Evolutionary conservation across 2,888 invertebrate species (phyloP), one percentile per base, ranked within the genome.

Genomic region (Galeruca laticollis): DNA sequence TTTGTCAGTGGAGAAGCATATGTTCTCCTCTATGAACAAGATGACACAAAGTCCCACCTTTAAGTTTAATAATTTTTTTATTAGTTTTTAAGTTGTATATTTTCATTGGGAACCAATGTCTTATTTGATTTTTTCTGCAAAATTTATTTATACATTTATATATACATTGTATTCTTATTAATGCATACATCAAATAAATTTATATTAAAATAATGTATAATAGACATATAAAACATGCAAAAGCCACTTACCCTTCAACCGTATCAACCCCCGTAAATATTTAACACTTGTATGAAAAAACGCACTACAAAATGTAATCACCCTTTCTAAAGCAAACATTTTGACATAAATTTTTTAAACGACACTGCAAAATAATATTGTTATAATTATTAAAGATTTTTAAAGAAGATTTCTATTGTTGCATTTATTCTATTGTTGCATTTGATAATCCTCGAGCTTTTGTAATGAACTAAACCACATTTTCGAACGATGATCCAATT

Each of bases 291-390:
- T 60, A 18, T 18, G 18, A n/a, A 66, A 37, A 15, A 66, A 18
- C 8, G 15, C 65, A 59, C 65, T 66, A 37, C 59, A 66, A 8
- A 35, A 26, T 11, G 40, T 15, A 15, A 51, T 13, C 13, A 66
- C 49, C 10, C 37, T 57, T 59, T 66, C 10, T 4, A 59, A 56
- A 6, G 9, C n/a, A 37, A 59, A 56, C 65, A 66, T 66, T 66
- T 37, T 66, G n/a, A 35, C 13, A 49, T 15, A 18, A 4, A 13
- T 52, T 11, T 1, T 21, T 2, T 18, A 62, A 51, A 51, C 49
- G 15, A 9, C 9, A 35, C 8, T 35, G 2, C 11, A 4, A 15
- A 47, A 47, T 47, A 47, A 18, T 47, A n/a, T 43, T 43, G n/a
- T 15, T 43, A 5, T n/a, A 15, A 15, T 15, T n/a, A 15, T 26